Evolutionary conservation across 2,888 invertebrate species (phyloP).

Genomic region (Masnerella sp.): DNA sequence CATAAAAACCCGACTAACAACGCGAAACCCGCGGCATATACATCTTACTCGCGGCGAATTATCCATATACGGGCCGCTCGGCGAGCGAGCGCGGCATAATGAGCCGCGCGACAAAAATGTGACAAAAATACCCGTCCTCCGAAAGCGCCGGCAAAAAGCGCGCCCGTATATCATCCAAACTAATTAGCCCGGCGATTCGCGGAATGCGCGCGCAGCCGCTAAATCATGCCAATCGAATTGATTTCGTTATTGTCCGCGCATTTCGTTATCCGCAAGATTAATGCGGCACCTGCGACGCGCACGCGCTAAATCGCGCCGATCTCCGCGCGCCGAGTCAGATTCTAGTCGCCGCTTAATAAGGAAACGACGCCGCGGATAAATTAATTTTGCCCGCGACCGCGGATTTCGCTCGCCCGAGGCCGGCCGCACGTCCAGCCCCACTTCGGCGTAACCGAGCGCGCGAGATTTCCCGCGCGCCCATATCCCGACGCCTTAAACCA

Average conservation of each 20-base stretch:
- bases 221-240: slow-evolving; percentile 64
- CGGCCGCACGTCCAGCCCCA: neutral
- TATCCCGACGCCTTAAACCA: slow-evolving; percentile 43
- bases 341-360: slow-evolving; percentile 61
- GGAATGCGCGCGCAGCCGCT: slow-evolving; percentile 21
- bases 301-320: slow-evolving; percentile 58
- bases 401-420: slow-evolving; percentile 13
- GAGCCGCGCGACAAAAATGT: slow-evolving; percentile 48
- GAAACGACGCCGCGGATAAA: slow-evolving; percentile 59
- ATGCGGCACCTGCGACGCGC: slow-evolving; percentile 67
- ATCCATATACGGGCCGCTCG: slow-evolving; percentile 42
- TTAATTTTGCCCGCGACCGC: slow-evolving; percentile 44
- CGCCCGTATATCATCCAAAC: slow-evolving; percentile 34
- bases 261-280: slow-evolving; percentile 68
- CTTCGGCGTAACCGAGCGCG: slow-evolving; percentile 26
- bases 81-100: slow-evolving; percentile 30
- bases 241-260: slow-evolving; percentile 63
- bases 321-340: slow-evolving; percentile 58
- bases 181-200: slow-evolving; percentile 34
- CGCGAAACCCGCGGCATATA: slow-evolving; percentile 44
- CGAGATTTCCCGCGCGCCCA: slow-evolving; percentile 36
- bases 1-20: slow-evolving; percentile 41
- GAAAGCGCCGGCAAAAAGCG: neutral
- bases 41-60: slow-evolving; percentile 41
- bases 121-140: slow-evolving; percentile 31